Base-by-base conservation (phyloP, 2,888 invertebrate species). In the Odontomyia ornata region DNA sequence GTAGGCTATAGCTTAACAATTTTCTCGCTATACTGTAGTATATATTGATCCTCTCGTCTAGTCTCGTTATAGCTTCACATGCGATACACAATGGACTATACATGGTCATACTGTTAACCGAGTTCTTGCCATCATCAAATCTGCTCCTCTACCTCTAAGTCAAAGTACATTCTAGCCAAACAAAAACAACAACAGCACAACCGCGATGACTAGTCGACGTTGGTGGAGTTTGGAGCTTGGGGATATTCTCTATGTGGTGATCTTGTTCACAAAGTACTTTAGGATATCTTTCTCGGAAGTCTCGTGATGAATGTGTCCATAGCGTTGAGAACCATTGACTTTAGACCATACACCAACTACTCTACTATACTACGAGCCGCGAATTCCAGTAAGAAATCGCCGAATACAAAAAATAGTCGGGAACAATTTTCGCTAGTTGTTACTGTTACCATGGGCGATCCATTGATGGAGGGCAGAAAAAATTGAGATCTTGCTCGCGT, bases 251-350 rank as follows among this genome's bases (percentile, higher is more conserved):
- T 52, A n/a, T 52, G 52, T 52, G 52, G 52, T 52, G 73, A 60
- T 73, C 73, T 73, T 73, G 73, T 73, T 73, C 43, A n/a, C 43
- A 43, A 57, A 57, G 56, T 60, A 73, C 73, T 73, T 73, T 57
- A 73, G 73, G 73, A 73, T 73, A 73, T 73, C 73, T 73, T 73
- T 73, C 73, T 73, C 28, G 60, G 73, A 57, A 73, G 60, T 73
- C 73, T 73, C 27, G 57, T 73, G 73, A 73, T 73, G 73, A 73
- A 73, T 60, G 73, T 60, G 73, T 60, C 43, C 57, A 18, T 28
- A 56, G 7, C 43, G 73, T 30, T n/a, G 43, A 43, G 73, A 60
- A 57, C 36, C 30, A 73, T 73, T 36, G 73, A 60, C 7, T 36
- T 36, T 9, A 36, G 36, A 5, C 36, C 36, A 36, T 36, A 36